These are phyloP conservation scores for Cinclus mexicanus DNA, from an alignment of 2,113 vertebrate genomes.

Conservation along the genomic window DNA sequence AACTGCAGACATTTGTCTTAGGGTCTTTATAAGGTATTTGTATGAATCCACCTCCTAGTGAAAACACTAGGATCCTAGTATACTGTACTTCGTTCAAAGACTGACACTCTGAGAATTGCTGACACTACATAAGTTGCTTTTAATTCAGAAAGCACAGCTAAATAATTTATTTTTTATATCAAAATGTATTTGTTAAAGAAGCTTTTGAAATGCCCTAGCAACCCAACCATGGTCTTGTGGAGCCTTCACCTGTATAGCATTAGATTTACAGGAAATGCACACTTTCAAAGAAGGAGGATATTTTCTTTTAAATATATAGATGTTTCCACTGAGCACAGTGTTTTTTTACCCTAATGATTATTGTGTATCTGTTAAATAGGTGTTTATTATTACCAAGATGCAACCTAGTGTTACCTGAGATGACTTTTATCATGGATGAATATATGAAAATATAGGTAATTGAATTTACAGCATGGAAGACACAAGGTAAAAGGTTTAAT, in stretches of 20 bases:
- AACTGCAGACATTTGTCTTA: not conserved
- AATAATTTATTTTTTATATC: not conserved
- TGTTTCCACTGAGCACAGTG: slow-evolving; percentile 19
- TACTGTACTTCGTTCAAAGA: not conserved
- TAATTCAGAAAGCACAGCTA: slow-evolving; percentile 10
- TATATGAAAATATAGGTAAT: not conserved
- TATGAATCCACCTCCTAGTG: not conserved
- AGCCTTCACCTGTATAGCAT: not conserved
- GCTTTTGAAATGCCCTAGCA: not conserved
- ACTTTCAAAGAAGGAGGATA: slow-evolving; percentile 7
- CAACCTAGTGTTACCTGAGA: not conserved
- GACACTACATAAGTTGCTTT: slow-evolving; percentile 8
- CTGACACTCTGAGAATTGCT: not conserved
- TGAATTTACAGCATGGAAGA: not conserved
- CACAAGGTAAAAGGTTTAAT: not conserved
- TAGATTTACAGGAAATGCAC: slow-evolving; percentile 4
- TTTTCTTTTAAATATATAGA: not conserved
- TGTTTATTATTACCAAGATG: not conserved
- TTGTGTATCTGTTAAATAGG: not conserved
- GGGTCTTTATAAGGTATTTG: not conserved
- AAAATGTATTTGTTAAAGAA: not conserved
- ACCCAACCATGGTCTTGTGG: not conserved
- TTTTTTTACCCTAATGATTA: not conserved
- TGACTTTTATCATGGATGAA: not conserved
- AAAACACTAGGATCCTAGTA: not conserved